Percentiles rank a stretch among this genome's conserved stretches.
phyloP scores from a whole-genome alignment of 2,797 vertebrate genomes.

The Typhlichthys eigenmanni region DNA sequence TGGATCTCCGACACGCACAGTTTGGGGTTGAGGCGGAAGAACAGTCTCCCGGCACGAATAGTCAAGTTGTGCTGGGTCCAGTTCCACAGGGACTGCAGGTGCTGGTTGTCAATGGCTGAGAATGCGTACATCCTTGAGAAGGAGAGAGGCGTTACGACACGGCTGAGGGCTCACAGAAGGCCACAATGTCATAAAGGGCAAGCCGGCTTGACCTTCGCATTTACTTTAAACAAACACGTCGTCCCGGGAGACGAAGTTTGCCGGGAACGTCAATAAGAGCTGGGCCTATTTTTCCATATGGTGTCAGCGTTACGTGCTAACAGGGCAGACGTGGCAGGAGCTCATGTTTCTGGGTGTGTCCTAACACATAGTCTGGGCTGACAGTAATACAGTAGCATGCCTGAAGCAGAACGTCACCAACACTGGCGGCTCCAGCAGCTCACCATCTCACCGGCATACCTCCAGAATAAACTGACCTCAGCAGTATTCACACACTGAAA shows the following conservation, averaged over 20 bases:
- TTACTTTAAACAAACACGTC: neutral
- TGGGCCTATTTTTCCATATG: conserved; percentile 29
- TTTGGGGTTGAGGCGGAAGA: conserved; percentile 94
- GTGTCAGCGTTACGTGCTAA: conserved; percentile 29
- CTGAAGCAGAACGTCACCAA: conserved; percentile 34
- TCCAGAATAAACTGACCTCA: conserved; percentile 62
- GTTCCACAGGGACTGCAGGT: conserved; percentile 95
- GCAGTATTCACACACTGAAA: conserved; percentile 75
- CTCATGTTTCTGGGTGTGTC: conserved; percentile 13
- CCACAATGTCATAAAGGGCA: neutral
- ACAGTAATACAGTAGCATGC: conserved; percentile 11
- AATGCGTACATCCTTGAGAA: conserved; percentile 88
- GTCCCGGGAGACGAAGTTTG: neutral
- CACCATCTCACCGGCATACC: conserved; percentile 43
- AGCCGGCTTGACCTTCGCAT: neutral
- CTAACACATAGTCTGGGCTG: conserved; percentile 17
- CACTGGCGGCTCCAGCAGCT: conserved; percentile 15
- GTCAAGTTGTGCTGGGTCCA: conserved; percentile 96
- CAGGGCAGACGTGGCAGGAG: conserved; percentile 3
- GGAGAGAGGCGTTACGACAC: conserved; percentile 1
- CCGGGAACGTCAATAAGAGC: conserved; percentile 6
- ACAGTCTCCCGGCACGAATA: conserved; percentile 88
- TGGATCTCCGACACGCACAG: conserved; percentile 94
- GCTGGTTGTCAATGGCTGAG: conserved; percentile 93
- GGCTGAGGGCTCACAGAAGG: neutral